Conservation (phyloP, 2,797 vertebrate species). For the Odontamblyopus lacepedii region DNA sequence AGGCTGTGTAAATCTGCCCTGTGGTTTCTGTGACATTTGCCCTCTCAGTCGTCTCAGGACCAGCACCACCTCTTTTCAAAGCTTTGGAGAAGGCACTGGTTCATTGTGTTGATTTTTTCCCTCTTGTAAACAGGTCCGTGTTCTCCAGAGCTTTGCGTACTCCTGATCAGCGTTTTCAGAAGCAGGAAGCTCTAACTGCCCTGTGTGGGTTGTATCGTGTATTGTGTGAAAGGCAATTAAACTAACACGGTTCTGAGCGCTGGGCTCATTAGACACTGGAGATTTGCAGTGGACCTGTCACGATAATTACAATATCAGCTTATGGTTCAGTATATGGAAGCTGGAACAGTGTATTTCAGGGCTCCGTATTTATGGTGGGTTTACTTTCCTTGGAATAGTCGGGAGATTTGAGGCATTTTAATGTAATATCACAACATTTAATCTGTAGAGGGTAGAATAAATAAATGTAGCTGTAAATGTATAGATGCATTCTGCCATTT, state of each 20-base stretch:
- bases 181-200: conserved; percentile 8
- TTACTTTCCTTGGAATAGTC: no score
- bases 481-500: no score
- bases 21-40: not conserved
- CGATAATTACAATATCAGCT: no score
- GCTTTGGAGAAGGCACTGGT: not conserved
- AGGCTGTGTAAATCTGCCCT: not conserved
- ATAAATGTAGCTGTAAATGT: no score
- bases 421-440: no score
- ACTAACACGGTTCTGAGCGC: conserved; percentile 6
- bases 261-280: conserved; percentile 30
- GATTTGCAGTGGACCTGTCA: not conserved
- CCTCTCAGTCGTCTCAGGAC: not conserved
- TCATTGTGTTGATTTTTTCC: not conserved
- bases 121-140: not conserved
- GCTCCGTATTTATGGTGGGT: no score
- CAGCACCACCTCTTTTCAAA: not conserved
- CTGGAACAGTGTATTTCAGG: no score
- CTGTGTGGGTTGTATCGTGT: conserved; percentile 8
- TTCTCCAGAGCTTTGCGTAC: not conserved
- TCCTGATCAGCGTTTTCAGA: not conserved
- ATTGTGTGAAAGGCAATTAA: conserved; percentile 11
- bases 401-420: no score
- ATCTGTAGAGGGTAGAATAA: no score
- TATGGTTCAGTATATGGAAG: no score